These are phyloP conservation scores for Caenorhabditis virilis DNA, from an alignment of 2,888 invertebrate genomes.

Conservation along the genomic window DNA sequence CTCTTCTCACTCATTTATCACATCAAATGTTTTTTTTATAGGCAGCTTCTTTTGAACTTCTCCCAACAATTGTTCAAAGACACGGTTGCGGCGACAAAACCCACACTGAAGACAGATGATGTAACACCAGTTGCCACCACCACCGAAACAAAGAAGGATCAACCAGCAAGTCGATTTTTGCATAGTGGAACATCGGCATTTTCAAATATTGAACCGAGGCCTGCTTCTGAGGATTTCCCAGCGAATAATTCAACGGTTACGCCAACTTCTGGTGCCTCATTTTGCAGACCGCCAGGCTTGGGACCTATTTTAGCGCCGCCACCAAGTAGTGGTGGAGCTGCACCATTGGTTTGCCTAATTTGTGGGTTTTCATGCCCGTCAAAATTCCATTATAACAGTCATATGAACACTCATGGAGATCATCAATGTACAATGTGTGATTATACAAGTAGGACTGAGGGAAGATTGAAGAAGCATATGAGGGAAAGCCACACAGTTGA, in stretches of 20 bases:
- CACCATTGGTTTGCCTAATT: constrained; percentile 68
- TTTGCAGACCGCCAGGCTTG: constrained; percentile 59
- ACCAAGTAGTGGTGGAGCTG: constrained; percentile 40
- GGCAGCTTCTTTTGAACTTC: constrained; percentile 35
- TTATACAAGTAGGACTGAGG: constrained; percentile 71
- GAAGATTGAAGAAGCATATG: constrained; percentile 72
- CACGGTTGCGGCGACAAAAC: constrained; percentile 8
- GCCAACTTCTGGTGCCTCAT: constrained; percentile 31
- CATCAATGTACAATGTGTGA: constrained; percentile 73
- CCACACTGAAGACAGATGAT: constrained; percentile 1
- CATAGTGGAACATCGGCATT: constrained; percentile 26
- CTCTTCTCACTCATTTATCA: neutral
- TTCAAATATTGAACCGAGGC: constrained; percentile 19
- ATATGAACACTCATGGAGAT: constrained; percentile 74
- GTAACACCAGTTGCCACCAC: neutral
- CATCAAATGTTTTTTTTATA: constrained; percentile 10
- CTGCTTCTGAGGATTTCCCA: constrained; percentile 1
- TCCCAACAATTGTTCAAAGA: constrained; percentile 39
- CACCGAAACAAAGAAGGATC: neutral
- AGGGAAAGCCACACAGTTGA: constrained; percentile 72
- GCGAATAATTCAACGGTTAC: constrained; percentile 3
- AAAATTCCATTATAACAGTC: constrained; percentile 72
- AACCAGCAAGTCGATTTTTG: constrained; percentile 15
- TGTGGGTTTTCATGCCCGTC: constrained; percentile 70
- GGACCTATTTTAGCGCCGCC: constrained; percentile 46